Evolutionary conservation across 2,888 invertebrate species (phyloP), one percentile per base, ranked within the genome.

Genomic region (Emmelina monodactyla): DNA sequence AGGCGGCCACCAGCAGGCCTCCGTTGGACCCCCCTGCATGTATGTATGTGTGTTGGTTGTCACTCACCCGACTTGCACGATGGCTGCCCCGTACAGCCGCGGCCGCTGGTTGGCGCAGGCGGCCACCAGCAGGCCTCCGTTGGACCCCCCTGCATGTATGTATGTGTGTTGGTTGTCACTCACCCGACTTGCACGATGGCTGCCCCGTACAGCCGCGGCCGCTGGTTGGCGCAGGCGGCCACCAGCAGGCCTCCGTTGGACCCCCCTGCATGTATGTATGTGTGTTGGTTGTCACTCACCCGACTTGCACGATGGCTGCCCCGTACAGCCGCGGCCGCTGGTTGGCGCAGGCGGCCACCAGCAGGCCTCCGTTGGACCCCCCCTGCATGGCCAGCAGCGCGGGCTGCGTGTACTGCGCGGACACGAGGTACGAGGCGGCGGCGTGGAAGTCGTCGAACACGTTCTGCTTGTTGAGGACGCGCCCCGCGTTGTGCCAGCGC

Each of bases 11-110:
- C n/a, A 98, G 79, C 35, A 98, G 83, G 0, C 99, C 99, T 1
- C 99, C 98, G 79, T 99, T 99, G 34, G 97, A 97, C 14, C 92
- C 97, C 12, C 99, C 99, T 69, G n/a, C n/a, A n/a, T n/a, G n/a
- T n/a, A n/a, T n/a, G n/a, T n/a, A n/a, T n/a, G n/a, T n/a, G n/a
- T n/a, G n/a, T n/a, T n/a, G n/a, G n/a, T n/a, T n/a, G n/a, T n/a
- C n/a, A 69, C 85, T 71, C 68, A 94, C 94, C 96, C 97, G 37
- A 97, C 97, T 85, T 96, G 93, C 48, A 91, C 90, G 46, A 99
- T 86, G 32, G 90, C 95, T 38, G 93, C 94, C 7, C 94, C 96
- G 72, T 91, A 98, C 33, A 99, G 81, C 53, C 97, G 93, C 0
- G 98, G 98, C 25, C 94, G 84, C 79, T 98, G 97, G 82, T 97